Conservation (phyloP, 1,140 invertebrate genomes). For the Diorhabda sublineata region DNA sequence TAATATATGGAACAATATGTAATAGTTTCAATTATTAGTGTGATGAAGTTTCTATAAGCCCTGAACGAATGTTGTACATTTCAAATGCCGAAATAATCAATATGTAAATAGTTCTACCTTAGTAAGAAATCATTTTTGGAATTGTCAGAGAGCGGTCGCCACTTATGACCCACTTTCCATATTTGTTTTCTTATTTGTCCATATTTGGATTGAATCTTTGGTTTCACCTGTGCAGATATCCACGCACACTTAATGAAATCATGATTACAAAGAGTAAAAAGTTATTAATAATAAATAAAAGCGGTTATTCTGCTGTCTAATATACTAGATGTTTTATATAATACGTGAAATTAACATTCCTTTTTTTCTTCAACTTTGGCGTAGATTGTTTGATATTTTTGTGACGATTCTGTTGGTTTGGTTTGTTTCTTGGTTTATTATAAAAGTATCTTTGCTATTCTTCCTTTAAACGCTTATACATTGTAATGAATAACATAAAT, state of each 20-base stretch:
- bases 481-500: too few species aligned
- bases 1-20: neutral
- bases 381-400: too few species aligned
- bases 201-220: neutral
- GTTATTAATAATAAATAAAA: neutral
- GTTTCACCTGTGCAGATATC: slow-evolving; percentile 2
- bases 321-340: neutral
- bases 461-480: too few species aligned
- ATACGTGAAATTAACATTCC: too few species aligned
- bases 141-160: slow-evolving; percentile 1
- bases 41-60: neutral
- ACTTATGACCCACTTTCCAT: neutral
- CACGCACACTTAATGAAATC: neutral
- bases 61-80: neutral
- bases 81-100: slow-evolving; percentile 1
- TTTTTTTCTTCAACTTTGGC: too few species aligned
- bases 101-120: neutral
- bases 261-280: neutral
- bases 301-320: neutral
- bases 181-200: neutral
- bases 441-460: too few species aligned
- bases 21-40: neutral
- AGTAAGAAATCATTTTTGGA: neutral
- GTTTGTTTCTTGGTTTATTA: too few species aligned
- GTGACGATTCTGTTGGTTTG: too few species aligned